These are phyloP conservation scores for Hypercompe scribonia DNA, from an alignment of 2,888 invertebrate genomes.

Conservation along the genomic window DNA sequence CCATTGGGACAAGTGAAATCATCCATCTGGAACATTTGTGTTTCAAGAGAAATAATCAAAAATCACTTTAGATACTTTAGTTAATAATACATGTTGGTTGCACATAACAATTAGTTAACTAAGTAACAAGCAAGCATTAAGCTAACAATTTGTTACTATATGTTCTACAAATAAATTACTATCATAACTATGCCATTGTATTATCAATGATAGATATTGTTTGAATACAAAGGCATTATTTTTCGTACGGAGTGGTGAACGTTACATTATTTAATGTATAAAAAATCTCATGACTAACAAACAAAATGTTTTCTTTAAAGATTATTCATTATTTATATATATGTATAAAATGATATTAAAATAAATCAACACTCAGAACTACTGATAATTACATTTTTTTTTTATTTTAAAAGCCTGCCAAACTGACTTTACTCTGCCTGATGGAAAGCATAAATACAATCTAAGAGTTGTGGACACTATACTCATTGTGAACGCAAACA, in stretches of 20 bases:
- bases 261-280: too few relatives aligned
- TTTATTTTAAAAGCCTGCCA: too few relatives aligned
- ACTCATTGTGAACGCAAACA: too few relatives aligned
- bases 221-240: background rate
- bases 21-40: background rate
- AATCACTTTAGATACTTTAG: slow-evolving; percentile 15
- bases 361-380: background rate
- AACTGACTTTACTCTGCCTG: too few relatives aligned
- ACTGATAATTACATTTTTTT: too few relatives aligned
- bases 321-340: background rate
- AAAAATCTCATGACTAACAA: background rate
- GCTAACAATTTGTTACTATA: slow-evolving; percentile 12
- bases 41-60: background rate
- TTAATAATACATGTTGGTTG: slow-evolving; percentile 14
- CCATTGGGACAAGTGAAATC: too few relatives aligned
- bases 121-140: slow-evolving; percentile 8
- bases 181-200: slow-evolving; percentile 23
- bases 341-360: background rate
- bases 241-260: too few relatives aligned
- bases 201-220: background rate
- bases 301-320: background rate
- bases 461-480: too few relatives aligned
- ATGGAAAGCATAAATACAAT: too few relatives aligned
- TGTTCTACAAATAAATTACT: slow-evolving; percentile 39
- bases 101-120: slow-evolving; percentile 17